These are phyloP conservation scores for Sphaerophoria rueppellii DNA, from an alignment of 2,888 invertebrate genomes.

Conservation along the genomic window DNA sequence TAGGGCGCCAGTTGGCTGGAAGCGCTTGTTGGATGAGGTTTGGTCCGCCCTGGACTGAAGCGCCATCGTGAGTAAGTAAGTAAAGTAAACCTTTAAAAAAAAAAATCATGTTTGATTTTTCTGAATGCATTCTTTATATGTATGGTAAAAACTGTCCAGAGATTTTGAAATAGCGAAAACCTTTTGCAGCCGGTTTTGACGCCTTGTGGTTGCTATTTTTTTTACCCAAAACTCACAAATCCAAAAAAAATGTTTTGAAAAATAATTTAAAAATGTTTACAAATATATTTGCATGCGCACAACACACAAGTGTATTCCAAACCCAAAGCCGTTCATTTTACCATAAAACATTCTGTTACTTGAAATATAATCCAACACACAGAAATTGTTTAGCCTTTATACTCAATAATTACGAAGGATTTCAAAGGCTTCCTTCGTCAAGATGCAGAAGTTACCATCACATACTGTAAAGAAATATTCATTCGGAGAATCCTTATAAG, in stretches of 20 bases:
- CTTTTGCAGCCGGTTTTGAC: too few relatives aligned
- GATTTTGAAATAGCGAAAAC: too few relatives aligned
- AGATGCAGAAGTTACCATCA: constrained; percentile 26
- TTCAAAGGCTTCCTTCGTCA: constrained; percentile 57
- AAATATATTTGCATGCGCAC: not conserved
- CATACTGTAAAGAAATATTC: constrained; percentile 7
- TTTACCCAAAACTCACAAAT: not conserved
- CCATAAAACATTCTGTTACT: constrained; percentile 19
- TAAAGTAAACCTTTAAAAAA: too few relatives aligned
- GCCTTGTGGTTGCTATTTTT: not conserved
- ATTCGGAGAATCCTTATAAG: constrained; percentile 61
- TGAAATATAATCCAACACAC: constrained; percentile 54
- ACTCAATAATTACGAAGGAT: constrained; percentile 29
- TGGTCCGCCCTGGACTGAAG: too few relatives aligned
- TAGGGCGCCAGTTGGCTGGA: too few relatives aligned
- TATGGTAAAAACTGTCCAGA: too few relatives aligned
- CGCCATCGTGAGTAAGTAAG: too few relatives aligned
- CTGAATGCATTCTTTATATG: too few relatives aligned
- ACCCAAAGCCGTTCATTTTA: not conserved
- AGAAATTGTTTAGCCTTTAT: constrained; percentile 33
- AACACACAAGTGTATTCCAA: not conserved
- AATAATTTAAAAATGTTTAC: too few relatives aligned
- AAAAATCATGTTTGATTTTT: too few relatives aligned
- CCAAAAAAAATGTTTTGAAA: too few relatives aligned
- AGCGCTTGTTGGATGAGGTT: too few relatives aligned